Base-by-base conservation (phyloP, 2,888 invertebrate species). In the Danaus chrysippus region DNA sequence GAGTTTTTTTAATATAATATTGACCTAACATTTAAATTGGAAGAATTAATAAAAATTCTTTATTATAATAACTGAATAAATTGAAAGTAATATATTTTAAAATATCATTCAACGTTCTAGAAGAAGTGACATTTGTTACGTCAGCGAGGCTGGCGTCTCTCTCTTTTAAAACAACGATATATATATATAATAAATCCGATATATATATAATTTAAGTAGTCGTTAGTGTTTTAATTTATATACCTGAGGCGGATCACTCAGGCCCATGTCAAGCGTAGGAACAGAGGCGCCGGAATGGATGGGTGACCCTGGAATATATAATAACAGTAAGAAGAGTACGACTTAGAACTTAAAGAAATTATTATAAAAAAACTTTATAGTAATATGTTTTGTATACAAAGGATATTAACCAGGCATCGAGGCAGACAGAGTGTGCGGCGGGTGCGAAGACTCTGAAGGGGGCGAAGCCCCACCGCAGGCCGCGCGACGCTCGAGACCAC, bases 391-490 rank as follows among this genome's bases (percentile, higher is more conserved):
- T 3, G 34, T 12, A 61, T 23, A 44, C n/a, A 10, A 44, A 34
- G 12, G n/a, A 13, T 10, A 63, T 69, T 75, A 70, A 93, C 93
- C 92, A 63, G 94, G 92, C 73, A 93, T 91, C 55, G 93, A 93
- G 70, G 92, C 87, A 55, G 87, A 88, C 12, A 91, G 81, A 1
- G 81, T 76, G 68, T 82, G 82, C 3, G 78, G 71, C 0, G 83
- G 78, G 68, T 81, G 82, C 3, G 78, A 71, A 0, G 83, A 78
- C 81, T n/a, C 17, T 69, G 86, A 62, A 79, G 92, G 65, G 15
- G 80, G 92, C 72, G 82, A 92, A 52, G 77, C 83, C 0, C 80
- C 83, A 10, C 79, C 85, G 69, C 11, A 75, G 81, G 71, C 82
- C 81, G 74, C 89, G 67, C 86, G 79, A 59, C 89, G 75, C 67